Base-by-base conservation (phyloP, 2,113 vertebrate species). In the Hydrolagus affinis region DNA sequence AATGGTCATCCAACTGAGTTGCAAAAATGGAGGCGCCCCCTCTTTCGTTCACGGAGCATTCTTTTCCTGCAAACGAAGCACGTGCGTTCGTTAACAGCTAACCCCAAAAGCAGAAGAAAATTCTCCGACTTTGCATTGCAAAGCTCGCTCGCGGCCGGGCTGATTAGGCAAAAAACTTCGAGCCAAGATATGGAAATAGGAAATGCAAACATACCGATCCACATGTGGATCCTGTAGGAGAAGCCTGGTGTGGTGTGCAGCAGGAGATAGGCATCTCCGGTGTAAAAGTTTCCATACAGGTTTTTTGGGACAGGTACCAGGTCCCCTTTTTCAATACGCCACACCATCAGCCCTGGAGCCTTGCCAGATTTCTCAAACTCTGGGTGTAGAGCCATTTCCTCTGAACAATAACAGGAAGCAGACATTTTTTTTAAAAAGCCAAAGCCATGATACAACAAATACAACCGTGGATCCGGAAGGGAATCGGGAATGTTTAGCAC, bases 271-370 rank as follows among this genome's bases (percentile, higher is more conserved):
- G 89, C 86, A 69, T 94, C 93, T 44, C 93, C 93, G 0, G 12
- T 88, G 88, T 57, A 94, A 89, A 94, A 94, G 78, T 87, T 85
- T 59, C 93, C 91, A 2, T 90, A 28, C 19, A 88, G 86, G 19
- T 88, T 30, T 12, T 86, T 11, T 3, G 91, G 91, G 0, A 94
- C 88, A 0, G 88, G 88, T 8, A 86, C 87, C 75, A 93, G 77
- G 17, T 92, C 88, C 92, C 92, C 87, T 3, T 90, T 91, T 87
- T 93, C 93, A 57, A 94, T 88, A 10, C 93, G 90, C 93, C 93
- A 94, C 85, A 94, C 87, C 89, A 93, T 89, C 85, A 94, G 89
- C 11, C 93, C 93, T 0, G 92, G 88, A 85, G 87, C 85, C 86
- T 94, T 91, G 44, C 93, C 93, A 2, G 91, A 92, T 3, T 10